phyloP scores from a whole-genome alignment of 2,113 vertebrate genomes.

The Chiloscyllium plagiosum region DNA sequence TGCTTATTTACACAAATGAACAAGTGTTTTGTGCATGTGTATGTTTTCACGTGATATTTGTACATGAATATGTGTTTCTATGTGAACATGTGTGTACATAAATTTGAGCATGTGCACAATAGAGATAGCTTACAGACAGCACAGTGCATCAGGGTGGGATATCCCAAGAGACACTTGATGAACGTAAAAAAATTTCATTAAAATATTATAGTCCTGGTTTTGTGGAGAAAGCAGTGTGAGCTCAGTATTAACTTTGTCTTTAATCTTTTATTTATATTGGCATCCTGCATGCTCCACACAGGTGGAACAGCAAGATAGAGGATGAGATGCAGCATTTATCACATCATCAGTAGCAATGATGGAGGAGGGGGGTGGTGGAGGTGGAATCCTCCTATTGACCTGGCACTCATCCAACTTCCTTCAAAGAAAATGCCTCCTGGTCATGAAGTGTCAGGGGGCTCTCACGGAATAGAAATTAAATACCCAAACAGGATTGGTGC shows the following conservation, averaged over 20 bases:
- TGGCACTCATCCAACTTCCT: conserved; percentile 10
- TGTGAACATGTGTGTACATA: neutral
- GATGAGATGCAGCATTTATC: neutral
- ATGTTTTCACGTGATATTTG: neutral
- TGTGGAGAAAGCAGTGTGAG: neutral
- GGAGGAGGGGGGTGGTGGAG: neutral
- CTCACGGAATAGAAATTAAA: neutral
- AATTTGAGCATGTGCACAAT: neutral
- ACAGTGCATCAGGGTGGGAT: neutral
- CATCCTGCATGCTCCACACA: neutral
- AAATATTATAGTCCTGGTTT: neutral
- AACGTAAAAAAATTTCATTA: neutral
- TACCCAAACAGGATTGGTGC: neutral
- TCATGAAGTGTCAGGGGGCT: neutral
- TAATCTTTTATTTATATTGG: conserved; percentile 29
- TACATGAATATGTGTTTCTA: neutral
- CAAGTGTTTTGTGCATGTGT: conserved; percentile 31
- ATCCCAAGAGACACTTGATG: neutral
- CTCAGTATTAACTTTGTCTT: conserved; percentile 1
- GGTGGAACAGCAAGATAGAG: neutral
- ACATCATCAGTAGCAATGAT: neutral
- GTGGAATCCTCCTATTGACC: neutral
- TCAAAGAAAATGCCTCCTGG: conserved; percentile 29
- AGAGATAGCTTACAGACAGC: neutral
- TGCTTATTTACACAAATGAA: conserved; percentile 14